Evolutionary conservation across 2,113 vertebrate species (phyloP), one percentile per base, ranked within the genome.

Genomic region (Crotalus tigris): DNA sequence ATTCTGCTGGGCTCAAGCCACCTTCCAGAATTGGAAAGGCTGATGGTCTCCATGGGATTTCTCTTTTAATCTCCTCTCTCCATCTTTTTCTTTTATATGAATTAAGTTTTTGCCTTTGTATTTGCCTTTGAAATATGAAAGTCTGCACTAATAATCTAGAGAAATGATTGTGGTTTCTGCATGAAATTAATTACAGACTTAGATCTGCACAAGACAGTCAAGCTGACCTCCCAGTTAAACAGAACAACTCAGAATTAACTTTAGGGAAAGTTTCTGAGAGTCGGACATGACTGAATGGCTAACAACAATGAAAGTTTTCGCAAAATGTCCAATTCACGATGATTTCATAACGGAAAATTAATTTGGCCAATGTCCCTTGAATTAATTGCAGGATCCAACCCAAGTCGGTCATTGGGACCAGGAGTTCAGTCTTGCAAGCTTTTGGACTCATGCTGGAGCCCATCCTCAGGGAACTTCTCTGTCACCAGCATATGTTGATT

Each of bases 51-150:
- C 11, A 3, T 75, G 54, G 92, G 58, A 51, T 85, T 59, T 92
- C 15, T 89, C 39, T 51, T 89, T 90, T 85, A 85, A 59, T 89
- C 17, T 85, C 17, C 4, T n/a, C 91, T 92, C 26, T 54, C 61
- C 54, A 53, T 69, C 58, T 44, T 39, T 59, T 85, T n/a, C 92
- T 94, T 93, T 39, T 44, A 54, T 87, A 29, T 26, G 46, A 93
- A 64, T 94, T 75, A 90, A 92, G 87, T 3, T 26, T 92, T 53
- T 64, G 87, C 92, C 92, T 94, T 90, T 95, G 91, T 93, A 95
- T 95, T 93, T 93, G 86, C 94, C 85, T 24, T 59, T 0, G 0
- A 92, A 91, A 57, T 7, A 29, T 93, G 85, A 93, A 94, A 92
- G 94, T 90, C 94, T 91, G 21, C 55, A 61, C 0, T 91, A 57